Evolutionary conservation across 2,113 vertebrate genomes (phyloP).

Genomic region (Smithornis capensis): DNA sequence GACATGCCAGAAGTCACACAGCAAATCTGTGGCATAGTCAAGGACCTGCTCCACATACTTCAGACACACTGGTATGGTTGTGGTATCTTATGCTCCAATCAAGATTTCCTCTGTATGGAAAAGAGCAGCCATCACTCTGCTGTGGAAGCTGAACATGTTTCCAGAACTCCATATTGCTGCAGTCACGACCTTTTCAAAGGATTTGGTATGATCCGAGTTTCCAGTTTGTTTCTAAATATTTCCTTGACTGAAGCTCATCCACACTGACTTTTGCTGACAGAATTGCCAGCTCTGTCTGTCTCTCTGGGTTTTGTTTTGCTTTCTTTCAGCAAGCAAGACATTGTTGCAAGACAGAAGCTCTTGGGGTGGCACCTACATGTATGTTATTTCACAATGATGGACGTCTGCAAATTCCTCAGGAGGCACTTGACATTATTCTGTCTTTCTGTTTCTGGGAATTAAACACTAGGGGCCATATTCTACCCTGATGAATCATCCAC

Average conservation of each 20-base stretch:
- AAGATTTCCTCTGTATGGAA: neutral
- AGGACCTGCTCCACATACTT: neutral
- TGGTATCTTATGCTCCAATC: neutral
- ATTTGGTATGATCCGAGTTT: neutral
- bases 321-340: constrained; percentile 25
- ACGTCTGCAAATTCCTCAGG: neutral
- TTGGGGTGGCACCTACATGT: neutral
- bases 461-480: neutral
- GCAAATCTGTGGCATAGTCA: neutral
- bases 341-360: neutral
- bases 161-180: constrained; percentile 46
- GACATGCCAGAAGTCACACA: fast-evolving
- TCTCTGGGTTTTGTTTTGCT: neutral
- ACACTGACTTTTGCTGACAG: neutral
- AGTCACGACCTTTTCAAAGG: constrained; percentile 26
- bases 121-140: neutral
- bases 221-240: constrained; percentile 44
- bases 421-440: neutral
- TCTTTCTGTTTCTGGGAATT: neutral
- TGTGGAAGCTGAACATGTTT: neutral
- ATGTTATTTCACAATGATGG: neutral
- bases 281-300: neutral
- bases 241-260: constrained; percentile 22
- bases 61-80: too few relatives aligned
- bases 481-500: neutral